Evolutionary conservation across 1,140 invertebrate species (phyloP).

Genomic region (Leptinotarsa texana): DNA sequence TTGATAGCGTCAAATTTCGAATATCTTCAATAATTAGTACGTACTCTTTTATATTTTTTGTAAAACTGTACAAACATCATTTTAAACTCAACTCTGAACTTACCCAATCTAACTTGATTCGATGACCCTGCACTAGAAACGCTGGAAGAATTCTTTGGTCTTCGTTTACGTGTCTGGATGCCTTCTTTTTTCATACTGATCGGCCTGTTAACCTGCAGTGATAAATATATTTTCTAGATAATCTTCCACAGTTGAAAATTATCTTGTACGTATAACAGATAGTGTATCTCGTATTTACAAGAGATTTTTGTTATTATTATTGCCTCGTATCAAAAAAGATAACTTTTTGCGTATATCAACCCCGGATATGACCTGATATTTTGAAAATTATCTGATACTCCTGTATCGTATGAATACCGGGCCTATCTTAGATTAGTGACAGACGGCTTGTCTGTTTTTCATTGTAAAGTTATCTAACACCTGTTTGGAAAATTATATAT

Average conservation of each 20-base stretch:
- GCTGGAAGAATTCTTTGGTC: slow-evolving; percentile 67
- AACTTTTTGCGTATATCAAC: slow-evolving; percentile 34
- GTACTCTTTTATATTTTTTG: neutral
- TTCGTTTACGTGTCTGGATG: slow-evolving; percentile 90
- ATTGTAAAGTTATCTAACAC: slow-evolving; percentile 32
- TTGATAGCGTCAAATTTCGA: neutral
- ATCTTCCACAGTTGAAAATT: slow-evolving; percentile 31
- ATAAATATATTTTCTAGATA: slow-evolving; percentile 25
- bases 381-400: slow-evolving; percentile 31
- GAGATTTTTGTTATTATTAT: slow-evolving; percentile 37
- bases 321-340: slow-evolving; percentile 38
- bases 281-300: slow-evolving; percentile 42
- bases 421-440: slow-evolving; percentile 35
- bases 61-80: neutral
- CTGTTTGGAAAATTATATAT: slow-evolving; percentile 17
- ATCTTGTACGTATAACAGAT: slow-evolving; percentile 36
- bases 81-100: slow-evolving; percentile 2
- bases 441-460: slow-evolving; percentile 36
- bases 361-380: slow-evolving; percentile 37
- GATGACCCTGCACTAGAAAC: slow-evolving; percentile 10
- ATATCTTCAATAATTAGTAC: no score
- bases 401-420: slow-evolving; percentile 18
- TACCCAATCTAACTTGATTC: slow-evolving; percentile 34
- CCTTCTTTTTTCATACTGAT: slow-evolving; percentile 95
- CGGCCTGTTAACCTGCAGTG: slow-evolving; percentile 77